Base-by-base conservation (phyloP, 2,797 vertebrate genomes). In the Potorous gilbertii region DNA sequence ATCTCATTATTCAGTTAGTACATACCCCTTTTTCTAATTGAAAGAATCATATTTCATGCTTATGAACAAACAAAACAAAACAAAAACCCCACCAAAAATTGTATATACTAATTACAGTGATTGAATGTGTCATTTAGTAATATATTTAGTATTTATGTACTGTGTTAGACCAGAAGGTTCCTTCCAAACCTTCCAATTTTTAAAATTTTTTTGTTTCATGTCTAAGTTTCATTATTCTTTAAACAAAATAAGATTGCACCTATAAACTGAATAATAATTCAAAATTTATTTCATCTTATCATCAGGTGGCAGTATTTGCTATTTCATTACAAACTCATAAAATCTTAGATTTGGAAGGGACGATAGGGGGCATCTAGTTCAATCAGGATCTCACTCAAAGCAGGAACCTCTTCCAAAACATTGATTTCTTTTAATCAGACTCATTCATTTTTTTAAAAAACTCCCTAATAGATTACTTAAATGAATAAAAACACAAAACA, bases 381-480 rank as follows among this genome's bases (percentile, higher is more conserved):
- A 40, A 95, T n/a, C 24, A 16, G 34, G 4, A n/a, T 59, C 4
- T 2, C 56, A 8, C 46, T 56, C 0, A 21, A 5, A 1, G 31
- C 34, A 90, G 91, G 46, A 56, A 56, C 2, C 62, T 55, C 16
- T 28, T 62, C n/a, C 92, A 54, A 1, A 50, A 8, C 5, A 54
- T 31, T 52, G 16, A 50, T 54, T 52, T 56, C n/a, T 94, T 95
- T 96, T 94, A 96, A 90, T 29, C 56, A 96, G 96, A 94, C 54
- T 90, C 81, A 91, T 92, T 92, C 40, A 94, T 94, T 92, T 40
- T 81, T 81, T 81, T 74, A 8, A 8, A 46, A 14, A 52, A 92
- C 8, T 8, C 95, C 95, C 56, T 93, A 90, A 91, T 91, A 57
- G 93, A 94, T 52, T 62, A 93, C 12, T 92, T 24, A 46, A 46